phyloP scores from a whole-genome alignment of 2,888 invertebrate genomes.

The Bibio marci region DNA sequence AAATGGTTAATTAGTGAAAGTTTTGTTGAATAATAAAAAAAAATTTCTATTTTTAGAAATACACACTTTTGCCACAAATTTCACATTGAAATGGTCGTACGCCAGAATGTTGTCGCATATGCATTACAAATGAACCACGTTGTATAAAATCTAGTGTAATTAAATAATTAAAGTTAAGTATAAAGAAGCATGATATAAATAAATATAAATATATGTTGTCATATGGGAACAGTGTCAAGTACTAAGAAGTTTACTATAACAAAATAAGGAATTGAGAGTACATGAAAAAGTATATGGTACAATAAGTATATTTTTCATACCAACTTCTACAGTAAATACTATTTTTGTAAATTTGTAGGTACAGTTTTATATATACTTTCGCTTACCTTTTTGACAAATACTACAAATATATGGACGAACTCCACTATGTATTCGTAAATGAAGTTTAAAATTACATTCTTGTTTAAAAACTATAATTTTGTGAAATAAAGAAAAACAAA shows the following conservation, averaged over 20 bases:
- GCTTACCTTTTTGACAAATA: conserved; percentile 9
- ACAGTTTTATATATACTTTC: too few relatives aligned
- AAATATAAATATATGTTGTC: background rate
- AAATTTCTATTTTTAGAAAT: background rate
- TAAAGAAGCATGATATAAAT: background rate
- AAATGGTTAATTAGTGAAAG: background rate
- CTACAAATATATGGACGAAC: conserved; percentile 9
- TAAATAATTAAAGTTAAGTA: background rate
- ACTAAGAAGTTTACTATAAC: too few relatives aligned
- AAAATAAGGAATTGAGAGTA: background rate
- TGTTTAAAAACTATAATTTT: conserved; percentile 8
- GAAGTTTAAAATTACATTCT: conserved; percentile 9
- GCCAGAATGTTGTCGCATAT: conserved; percentile 10
- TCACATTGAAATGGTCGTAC: conserved; percentile 10
- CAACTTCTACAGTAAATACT: too few relatives aligned
- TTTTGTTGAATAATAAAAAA: background rate
- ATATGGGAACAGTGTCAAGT: background rate
- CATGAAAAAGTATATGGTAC: too few relatives aligned
- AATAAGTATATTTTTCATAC: too few relatives aligned
- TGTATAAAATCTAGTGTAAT: conserved; percentile 8
- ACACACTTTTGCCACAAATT: conserved; percentile 8
- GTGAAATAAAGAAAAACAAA: too few relatives aligned
- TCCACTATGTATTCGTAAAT: conserved; percentile 8
- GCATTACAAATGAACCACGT: conserved; percentile 9
- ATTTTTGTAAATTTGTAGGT: too few relatives aligned